Evolutionary conservation across 2,888 invertebrate genomes (phyloP), one percentile per base, ranked within the genome.

Genomic region (Calephelis perditalis): DNA sequence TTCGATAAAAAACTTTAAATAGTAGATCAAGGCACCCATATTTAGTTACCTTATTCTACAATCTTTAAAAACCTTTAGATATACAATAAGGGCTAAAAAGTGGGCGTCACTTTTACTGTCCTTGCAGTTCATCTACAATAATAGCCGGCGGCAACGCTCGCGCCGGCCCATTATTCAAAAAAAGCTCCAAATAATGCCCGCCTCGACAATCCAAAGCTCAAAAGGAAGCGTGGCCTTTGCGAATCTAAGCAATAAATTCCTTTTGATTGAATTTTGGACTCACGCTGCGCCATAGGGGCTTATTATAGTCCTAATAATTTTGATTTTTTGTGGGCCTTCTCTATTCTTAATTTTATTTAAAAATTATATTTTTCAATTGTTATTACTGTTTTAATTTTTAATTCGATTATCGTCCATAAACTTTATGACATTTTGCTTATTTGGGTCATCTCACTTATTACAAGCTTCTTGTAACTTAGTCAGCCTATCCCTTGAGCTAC

Each of bases 201-300:
- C 78, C 76, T 73, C 71, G 66, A 84, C 81, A 82, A 82, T 85
- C 75, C 77, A 77, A 73, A 72, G 74, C 70, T 77, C 71, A 75
- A 85, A 84, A 82, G 76, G 81, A 83, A 82, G 80, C 83, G 82
- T 81, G 78, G 76, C 86, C 52, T 86, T 84, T 79, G 88, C 89
- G 79, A 89, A 90, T 88, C 79, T 82, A 79, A 84, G 81, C 83
- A 89, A 90, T 89, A 90, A 88, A 90, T 87, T 87, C 77, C 78
- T 82, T 80, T 88, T 88, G 88, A 89, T 89, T 82, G 85, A 85
- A 86, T 85, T 86, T 85, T 74, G 88, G 88, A 86, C 86, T 81
- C 89, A 84, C 82, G 90, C 90, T 86, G 88, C 46, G 86, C 76
- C 75, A 91, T 90, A 86, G 81, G 91, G 91, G 90, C 83, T 86